phyloP scores from a whole-genome alignment of 2,888 invertebrate genomes.

The Sesia bembeciformis region DNA sequence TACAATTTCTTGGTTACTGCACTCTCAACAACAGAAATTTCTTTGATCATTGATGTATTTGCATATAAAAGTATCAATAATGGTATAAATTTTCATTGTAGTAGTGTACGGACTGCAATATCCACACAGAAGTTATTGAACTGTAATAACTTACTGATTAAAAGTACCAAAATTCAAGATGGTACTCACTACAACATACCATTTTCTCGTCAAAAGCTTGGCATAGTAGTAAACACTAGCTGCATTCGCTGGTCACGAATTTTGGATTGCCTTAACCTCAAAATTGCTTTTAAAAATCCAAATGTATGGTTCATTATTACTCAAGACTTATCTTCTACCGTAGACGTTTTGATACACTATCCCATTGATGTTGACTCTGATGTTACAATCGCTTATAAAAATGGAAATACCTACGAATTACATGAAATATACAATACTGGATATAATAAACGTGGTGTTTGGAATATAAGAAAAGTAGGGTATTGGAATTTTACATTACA shows the following conservation, averaged over 20 bases:
- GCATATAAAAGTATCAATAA: slow-evolving; percentile 36
- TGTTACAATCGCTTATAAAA: slow-evolving; percentile 37
- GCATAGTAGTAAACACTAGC: slow-evolving; percentile 35
- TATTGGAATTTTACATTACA: slow-evolving; percentile 44
- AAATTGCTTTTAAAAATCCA: slow-evolving; percentile 25
- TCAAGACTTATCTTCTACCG: slow-evolving; percentile 22
- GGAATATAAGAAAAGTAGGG: slow-evolving; percentile 63
- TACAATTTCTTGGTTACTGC: slow-evolving; percentile 11
- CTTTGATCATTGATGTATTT: slow-evolving; percentile 33
- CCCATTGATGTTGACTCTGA: slow-evolving; percentile 63
- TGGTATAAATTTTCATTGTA: slow-evolving; percentile 35
- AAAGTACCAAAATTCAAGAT: slow-evolving; percentile 9
- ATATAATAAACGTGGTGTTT: slow-evolving; percentile 60
- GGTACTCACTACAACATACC: slow-evolving; percentile 11
- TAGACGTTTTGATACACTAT: slow-evolving; percentile 31
- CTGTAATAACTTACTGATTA: slow-evolving; percentile 20
- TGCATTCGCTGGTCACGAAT: slow-evolving; percentile 35
- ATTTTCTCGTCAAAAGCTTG: slow-evolving; percentile 23
- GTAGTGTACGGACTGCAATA: slow-evolving; percentile 14
- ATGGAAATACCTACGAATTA: slow-evolving; percentile 25
- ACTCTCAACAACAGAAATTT: slow-evolving; percentile 14
- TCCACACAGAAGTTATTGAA: slow-evolving; percentile 28
- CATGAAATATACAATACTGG: slow-evolving; percentile 74
- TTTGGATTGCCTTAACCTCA: slow-evolving; percentile 15
- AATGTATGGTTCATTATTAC: slow-evolving; percentile 51